A percentile compares a stretch with the other conserved stretches of the same genome.
phyloP scores from a whole-genome alignment of 2,888 invertebrate genomes.

The Allacma fusca region DNA sequence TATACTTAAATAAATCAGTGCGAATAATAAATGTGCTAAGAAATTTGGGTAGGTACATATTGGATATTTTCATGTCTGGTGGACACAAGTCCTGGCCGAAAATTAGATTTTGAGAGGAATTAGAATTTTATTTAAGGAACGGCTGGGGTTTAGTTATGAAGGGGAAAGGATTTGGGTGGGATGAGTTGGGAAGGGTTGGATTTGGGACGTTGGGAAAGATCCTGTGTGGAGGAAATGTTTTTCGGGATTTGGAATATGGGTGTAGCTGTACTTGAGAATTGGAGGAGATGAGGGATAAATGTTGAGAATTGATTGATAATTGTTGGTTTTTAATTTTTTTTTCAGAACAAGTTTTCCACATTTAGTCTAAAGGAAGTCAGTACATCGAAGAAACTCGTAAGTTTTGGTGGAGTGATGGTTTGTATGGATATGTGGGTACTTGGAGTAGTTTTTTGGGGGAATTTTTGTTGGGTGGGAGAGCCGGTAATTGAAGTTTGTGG shows the following conservation, averaged over 20 bases:
- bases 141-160: too few relatives aligned
- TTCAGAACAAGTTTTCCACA: slow-evolving; percentile 55
- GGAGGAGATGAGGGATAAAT: too few relatives aligned
- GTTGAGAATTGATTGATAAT: too few relatives aligned
- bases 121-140: too few relatives aligned
- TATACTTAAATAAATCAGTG: neutral
- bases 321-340: slow-evolving; percentile 22
- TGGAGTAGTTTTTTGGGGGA: neutral
- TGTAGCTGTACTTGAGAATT: too few relatives aligned
- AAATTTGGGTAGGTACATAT: neutral
- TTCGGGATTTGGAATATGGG: too few relatives aligned
- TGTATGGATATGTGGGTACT: neutral
- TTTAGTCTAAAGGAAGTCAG: slow-evolving; percentile 53
- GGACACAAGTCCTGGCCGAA: neutral
- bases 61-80: slow-evolving; percentile 10
- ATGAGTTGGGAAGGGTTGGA: too few relatives aligned
- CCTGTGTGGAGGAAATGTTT: neutral
- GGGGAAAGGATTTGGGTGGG: too few relatives aligned
- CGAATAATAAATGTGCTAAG: neutral
- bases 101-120: too few relatives aligned
- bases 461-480: neutral
- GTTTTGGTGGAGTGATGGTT: neutral
- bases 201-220: too few relatives aligned
- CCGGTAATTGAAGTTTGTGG: too few relatives aligned
- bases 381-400: slow-evolving; percentile 58